Evolutionary conservation across 2,797 vertebrate species (phyloP).

Genomic region (Podargus strigoides): DNA sequence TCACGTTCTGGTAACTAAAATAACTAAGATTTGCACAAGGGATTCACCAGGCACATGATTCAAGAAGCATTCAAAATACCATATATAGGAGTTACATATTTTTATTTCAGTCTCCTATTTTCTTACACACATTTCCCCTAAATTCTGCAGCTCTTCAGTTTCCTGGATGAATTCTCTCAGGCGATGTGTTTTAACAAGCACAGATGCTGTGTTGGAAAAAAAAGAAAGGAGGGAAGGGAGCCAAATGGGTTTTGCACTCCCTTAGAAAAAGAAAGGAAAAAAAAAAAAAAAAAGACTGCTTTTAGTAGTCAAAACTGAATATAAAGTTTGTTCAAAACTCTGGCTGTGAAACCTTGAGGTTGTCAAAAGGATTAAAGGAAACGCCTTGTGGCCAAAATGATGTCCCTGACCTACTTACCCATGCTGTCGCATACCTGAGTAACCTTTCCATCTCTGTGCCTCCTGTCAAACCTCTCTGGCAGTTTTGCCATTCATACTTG

Average conservation of each 20-base stretch:
- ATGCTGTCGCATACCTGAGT: background rate
- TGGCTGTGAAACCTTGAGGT: background rate
- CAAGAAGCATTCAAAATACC: background rate
- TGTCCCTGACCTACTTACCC: background rate
- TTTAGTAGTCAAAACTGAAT: slow-evolving; percentile 2
- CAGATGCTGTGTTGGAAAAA: slow-evolving; percentile 33
- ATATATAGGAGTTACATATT: background rate
- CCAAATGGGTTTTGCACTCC: background rate
- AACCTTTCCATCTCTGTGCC: background rate
- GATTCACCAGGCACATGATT: background rate
- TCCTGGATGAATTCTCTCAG: background rate
- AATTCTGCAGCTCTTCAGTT: slow-evolving; percentile 31
- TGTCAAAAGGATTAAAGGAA: background rate
- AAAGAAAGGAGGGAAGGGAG: background rate
- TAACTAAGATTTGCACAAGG: background rate
- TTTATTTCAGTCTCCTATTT: slow-evolving; percentile 16
- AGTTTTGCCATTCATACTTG: slow-evolving; percentile 6
- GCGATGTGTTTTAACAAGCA: slow-evolving; percentile 30
- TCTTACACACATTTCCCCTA: background rate
- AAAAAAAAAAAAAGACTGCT: background rate
- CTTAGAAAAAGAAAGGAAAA: rapidly evolving
- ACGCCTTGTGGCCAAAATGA: background rate
- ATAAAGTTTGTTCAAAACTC: background rate
- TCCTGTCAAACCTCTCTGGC: slow-evolving; percentile 14
- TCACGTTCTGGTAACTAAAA: slow-evolving; percentile 3